Base-by-base conservation (phyloP, 2,113 vertebrate species). In the Chamaea fasciata region DNA sequence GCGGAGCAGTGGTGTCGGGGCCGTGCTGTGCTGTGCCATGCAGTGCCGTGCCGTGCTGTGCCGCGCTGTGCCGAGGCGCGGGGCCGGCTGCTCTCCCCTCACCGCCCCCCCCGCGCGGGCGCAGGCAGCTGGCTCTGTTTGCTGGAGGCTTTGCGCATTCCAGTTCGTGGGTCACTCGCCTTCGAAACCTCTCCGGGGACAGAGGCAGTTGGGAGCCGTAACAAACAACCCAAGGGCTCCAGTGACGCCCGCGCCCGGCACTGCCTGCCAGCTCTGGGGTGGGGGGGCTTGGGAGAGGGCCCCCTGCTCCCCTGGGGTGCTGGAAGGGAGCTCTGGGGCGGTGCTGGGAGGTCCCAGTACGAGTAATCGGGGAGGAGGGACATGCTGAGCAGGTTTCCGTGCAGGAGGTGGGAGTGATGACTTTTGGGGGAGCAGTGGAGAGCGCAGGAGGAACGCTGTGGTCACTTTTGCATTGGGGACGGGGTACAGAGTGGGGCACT, bases 111-210 rank as follows among this genome's bases (percentile, higher is more conserved):
- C 81, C 79, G 59, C 19, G 13, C 89, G 84, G 93, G 92, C 26
- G 52, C 94, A 77, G 94, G 95, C 95, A 94, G 96, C 97, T 95
- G 96, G 90, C 96, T 92, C 65, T 89, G 92, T 89, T 97, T 93
- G 93, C 97, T 96, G 94, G 95, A 95, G 96, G 96, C 94, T 96
- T 94, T 94, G 96, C 73, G 12, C 94, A 97, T 96, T 95, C 90
- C 94, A 95, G 88, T 94, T 96, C 92, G 90, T 95, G 96, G 96
- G 95, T 94, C 94, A 95, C 86, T 95, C 81, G 90, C 94, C 95
- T 97, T 94, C 84, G 47, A 93, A 92, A 93, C 87, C 94, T 92
- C 93, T 93, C 86, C 70, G 37, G 96, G 93, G 94, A 95, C 82
- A 12, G 71, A 86, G 95, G 95, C 92, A 90, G 94, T 74, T 86